Percentiles rank a stretch among this genome's conserved stretches.
phyloP scores from a whole-genome alignment of 2,888 invertebrate species.

The Sinohyriopsis cumingii region DNA sequence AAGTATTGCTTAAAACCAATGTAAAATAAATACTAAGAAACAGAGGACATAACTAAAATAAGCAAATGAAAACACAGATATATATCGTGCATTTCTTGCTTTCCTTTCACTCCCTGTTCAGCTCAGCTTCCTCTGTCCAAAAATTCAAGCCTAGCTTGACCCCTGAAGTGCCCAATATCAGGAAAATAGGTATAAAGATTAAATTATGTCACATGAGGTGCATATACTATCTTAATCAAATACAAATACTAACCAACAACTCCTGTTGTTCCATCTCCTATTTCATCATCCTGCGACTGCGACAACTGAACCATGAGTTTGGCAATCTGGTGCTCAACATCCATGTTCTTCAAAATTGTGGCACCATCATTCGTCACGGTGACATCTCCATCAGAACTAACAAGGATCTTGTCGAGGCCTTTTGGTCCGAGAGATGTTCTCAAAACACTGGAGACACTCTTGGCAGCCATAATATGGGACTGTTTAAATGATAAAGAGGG shows the following conservation, averaged over 20 bases:
- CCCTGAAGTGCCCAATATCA: no score
- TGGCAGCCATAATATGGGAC: slow-evolving; percentile 98
- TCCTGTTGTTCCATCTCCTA: slow-evolving; percentile 99
- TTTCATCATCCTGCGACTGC: slow-evolving; percentile 99
- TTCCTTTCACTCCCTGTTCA: no score
- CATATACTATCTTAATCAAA: not conserved
- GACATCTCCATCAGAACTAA: slow-evolving; percentile 96
- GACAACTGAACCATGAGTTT: slow-evolving; percentile 98
- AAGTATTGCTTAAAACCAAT: no score
- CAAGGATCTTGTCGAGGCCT: slow-evolving; percentile 97
- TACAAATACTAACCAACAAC: slow-evolving; percentile 82
- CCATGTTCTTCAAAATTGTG: slow-evolving; percentile 99
- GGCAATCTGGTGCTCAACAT: slow-evolving; percentile 98
- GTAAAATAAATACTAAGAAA: no score
- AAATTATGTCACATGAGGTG: not conserved
- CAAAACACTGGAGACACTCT: slow-evolving; percentile 90
- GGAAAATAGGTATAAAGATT: no score
- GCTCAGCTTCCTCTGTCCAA: no score
- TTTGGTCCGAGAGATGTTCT: slow-evolving; percentile 96
- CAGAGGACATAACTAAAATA: no score
- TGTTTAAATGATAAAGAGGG: slow-evolving; percentile 73
- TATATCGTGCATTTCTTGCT: no score
- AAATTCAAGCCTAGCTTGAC: no score
- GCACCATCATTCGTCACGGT: slow-evolving; percentile 99
- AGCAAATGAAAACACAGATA: no score